Evolutionary conservation across 64 coral and sea anemone species (phyloP).

Genomic region (Dendronephthya gigantea): DNA sequence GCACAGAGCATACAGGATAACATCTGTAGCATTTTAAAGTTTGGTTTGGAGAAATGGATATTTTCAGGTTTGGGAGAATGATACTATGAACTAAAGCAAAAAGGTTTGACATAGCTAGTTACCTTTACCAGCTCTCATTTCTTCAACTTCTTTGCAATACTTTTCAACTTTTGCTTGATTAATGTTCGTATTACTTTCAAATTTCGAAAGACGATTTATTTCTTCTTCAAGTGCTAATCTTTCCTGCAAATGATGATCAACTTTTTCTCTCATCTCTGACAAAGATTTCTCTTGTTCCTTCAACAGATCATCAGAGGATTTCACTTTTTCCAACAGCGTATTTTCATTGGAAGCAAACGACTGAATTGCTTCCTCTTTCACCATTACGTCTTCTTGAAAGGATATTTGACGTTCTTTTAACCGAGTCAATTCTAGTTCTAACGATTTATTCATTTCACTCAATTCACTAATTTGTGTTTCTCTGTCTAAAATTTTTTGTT

Average conservation of each 20-base stretch:
- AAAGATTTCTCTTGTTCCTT: background rate
- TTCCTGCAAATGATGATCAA: background rate
- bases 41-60: too few species aligned
- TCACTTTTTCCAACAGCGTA: background rate
- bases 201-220: background rate
- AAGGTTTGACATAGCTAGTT: background rate
- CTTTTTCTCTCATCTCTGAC: background rate
- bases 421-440: background rate
- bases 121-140: background rate
- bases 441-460: background rate
- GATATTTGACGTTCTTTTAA: background rate
- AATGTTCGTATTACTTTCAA: background rate
- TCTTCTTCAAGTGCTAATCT: background rate
- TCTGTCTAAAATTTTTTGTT: background rate
- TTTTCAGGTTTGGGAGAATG: too few species aligned
- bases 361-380: background rate
- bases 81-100: too few species aligned
- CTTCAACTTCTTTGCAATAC: background rate
- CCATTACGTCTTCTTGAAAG: background rate
- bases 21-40: too few species aligned
- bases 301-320: background rate
- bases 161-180: background rate
- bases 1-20: too few species aligned
- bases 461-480: background rate
- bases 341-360: constrained; percentile 1